Evolutionary conservation across 2,113 vertebrate species (phyloP).

Genomic region (Lontra canadensis): DNA sequence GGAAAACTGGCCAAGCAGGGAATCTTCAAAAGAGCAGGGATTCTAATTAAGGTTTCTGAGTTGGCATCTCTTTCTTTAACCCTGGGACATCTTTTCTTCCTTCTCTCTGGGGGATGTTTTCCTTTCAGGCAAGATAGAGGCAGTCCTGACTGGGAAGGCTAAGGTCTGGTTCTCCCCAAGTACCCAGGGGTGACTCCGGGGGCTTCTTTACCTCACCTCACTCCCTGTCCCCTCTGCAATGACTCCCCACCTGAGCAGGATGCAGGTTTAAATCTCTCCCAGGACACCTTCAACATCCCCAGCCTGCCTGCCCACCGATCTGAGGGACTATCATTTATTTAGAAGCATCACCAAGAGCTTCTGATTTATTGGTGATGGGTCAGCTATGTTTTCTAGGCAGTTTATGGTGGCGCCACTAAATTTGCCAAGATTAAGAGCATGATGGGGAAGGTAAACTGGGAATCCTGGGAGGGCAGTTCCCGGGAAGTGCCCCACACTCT

Average conservation of each 20-base stretch:
- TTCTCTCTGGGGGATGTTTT: background rate
- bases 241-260: background rate
- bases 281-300: background rate
- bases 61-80: background rate
- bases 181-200: rapidly evolving
- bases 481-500: rapidly evolving
- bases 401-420: background rate
- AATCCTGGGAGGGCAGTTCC: background rate
- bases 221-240: background rate
- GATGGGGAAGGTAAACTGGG: slow-evolving; percentile 45
- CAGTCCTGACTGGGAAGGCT: background rate
- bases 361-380: slow-evolving; percentile 59
- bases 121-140: background rate
- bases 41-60: background rate
- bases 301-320: background rate
- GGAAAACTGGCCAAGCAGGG: background rate
- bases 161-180: background rate
- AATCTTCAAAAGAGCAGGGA: too few species aligned
- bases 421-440: slow-evolving; percentile 57
- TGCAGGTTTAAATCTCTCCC: background rate
- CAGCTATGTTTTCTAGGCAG: slow-evolving; percentile 29
- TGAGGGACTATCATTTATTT: slow-evolving; percentile 3
- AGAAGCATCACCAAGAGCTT: background rate
- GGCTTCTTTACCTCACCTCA: background rate
- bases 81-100: background rate